Evolutionary conservation across 2,113 vertebrate species (phyloP).

Genomic region (Lichenostomus cassidix): DNA sequence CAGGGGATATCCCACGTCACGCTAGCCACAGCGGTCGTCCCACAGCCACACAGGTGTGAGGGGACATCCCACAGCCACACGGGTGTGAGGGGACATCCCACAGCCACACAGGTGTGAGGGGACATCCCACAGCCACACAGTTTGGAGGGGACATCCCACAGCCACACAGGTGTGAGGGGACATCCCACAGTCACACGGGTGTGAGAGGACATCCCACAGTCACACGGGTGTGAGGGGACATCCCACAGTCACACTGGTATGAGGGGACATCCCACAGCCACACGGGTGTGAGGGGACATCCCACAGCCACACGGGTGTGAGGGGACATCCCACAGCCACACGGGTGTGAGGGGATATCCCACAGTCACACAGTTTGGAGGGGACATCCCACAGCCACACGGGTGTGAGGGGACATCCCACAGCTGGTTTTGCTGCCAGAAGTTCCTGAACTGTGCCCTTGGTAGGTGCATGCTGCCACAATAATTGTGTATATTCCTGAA

Average conservation of each 20-base stretch:
- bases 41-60: background rate
- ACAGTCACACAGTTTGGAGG: background rate
- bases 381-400: fast-evolving
- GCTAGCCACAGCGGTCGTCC: background rate
- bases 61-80: background rate
- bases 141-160: too few relatives aligned
- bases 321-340: too few relatives aligned
- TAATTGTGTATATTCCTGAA: fast-evolving
- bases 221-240: too few relatives aligned
- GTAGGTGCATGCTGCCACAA: too few relatives aligned
- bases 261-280: too few relatives aligned
- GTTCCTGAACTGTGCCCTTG: background rate
- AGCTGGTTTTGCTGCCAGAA: background rate
- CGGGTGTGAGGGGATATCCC: background rate
- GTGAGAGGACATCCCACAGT: too few relatives aligned
- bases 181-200: background rate
- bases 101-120: too few relatives aligned
- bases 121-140: too few relatives aligned
- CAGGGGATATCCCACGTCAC: background rate
- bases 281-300: too few relatives aligned
- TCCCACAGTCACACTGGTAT: background rate
- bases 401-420: background rate
- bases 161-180: too few relatives aligned
- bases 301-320: background rate
- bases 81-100: too few relatives aligned